phyloP scores from a whole-genome alignment of 2,113 vertebrate species.

The Synchiropus splendidus region DNA sequence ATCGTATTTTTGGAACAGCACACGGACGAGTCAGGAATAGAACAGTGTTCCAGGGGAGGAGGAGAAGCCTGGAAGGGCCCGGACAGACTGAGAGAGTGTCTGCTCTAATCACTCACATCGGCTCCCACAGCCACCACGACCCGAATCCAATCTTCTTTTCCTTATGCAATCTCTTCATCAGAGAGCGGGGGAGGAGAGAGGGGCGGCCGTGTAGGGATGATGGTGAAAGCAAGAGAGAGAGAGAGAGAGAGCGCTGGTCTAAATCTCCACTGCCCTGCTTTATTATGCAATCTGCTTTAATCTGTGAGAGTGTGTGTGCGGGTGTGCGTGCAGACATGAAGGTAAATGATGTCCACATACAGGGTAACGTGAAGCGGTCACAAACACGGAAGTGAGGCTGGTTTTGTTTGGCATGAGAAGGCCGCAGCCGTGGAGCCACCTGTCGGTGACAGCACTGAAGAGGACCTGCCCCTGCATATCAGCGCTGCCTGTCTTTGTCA shows the following conservation, averaged over 20 bases:
- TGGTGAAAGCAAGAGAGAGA: conserved; percentile 16
- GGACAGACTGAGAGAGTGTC: conserved; percentile 49
- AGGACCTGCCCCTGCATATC: too few species aligned
- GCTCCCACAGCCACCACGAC: conserved; percentile 51
- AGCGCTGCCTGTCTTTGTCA: too few species aligned
- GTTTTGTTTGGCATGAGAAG: too few species aligned
- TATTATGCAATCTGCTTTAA: conserved; percentile 56
- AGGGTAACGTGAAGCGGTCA: too few species aligned
- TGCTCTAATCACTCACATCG: conserved; percentile 54
- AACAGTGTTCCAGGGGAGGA: conserved; percentile 37
- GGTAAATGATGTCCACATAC: neutral
- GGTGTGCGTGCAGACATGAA: conserved; percentile 2
- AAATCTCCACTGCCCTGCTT: conserved; percentile 63
- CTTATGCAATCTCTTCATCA: conserved; percentile 64
- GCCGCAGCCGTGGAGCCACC: too few species aligned
- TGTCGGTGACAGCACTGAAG: too few species aligned
- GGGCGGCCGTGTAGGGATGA: conserved; percentile 1
- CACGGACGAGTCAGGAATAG: conserved; percentile 48
- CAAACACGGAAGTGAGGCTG: too few species aligned
- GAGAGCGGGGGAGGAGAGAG: conserved; percentile 14
- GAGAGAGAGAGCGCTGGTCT: conserved; percentile 41
- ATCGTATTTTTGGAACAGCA: conserved; percentile 58
- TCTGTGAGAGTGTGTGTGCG: conserved; percentile 4
- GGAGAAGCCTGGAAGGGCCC: conserved; percentile 29
- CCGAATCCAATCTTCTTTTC: conserved; percentile 55